Base-by-base conservation (phyloP, 2,888 invertebrate species). In the Polydrusus cervinus region DNA sequence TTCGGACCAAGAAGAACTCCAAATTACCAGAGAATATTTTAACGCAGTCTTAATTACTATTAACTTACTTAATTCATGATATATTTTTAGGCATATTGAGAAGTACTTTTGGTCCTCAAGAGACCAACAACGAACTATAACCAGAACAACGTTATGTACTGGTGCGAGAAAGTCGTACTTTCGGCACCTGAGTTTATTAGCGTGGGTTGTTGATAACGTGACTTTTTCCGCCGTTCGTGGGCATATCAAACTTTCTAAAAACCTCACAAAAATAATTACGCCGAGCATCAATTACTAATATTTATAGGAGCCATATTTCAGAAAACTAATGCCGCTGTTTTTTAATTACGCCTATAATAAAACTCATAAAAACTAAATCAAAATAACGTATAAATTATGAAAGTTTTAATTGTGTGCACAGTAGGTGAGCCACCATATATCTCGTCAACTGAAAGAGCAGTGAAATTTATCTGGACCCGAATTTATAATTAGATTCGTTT, bases 391-490 rank as follows among this genome's bases (percentile, higher is more conserved):
- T 78, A 78, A 75, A 75, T 75, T 75, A 75, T 75, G 70, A 70
- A 78, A 78, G 67, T 78, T 78, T 78, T 78, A 78, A 78, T 78
- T 78, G 75, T 67, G 73, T 53, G 70, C 78, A 73, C 78, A 75
- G 78, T 78, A 75, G 78, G 78, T 69, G 70, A 62, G 18, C 78
- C 16, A 57, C 73, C 65, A 66, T 77, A 77, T 77, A 74, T 74
- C 74, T 74, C 71, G 53, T 43, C 67, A 62, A 71, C 68, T 66
- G 74, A 74, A 74, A 61, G 75, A 70, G 16, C 57, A 16, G 38
- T 18, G 38, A 38, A 60, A 60, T 60, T 40, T 60, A 60, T 60
- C 38, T 60, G 57, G 38, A 60, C 69, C 74, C 64, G 74, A 74
- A 74, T 74, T 68, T 74, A 69, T 74, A 74, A 74, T 69, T 40